phyloP scores from a whole-genome alignment of 2,797 vertebrate genomes.

The Selene dorsalis region DNA sequence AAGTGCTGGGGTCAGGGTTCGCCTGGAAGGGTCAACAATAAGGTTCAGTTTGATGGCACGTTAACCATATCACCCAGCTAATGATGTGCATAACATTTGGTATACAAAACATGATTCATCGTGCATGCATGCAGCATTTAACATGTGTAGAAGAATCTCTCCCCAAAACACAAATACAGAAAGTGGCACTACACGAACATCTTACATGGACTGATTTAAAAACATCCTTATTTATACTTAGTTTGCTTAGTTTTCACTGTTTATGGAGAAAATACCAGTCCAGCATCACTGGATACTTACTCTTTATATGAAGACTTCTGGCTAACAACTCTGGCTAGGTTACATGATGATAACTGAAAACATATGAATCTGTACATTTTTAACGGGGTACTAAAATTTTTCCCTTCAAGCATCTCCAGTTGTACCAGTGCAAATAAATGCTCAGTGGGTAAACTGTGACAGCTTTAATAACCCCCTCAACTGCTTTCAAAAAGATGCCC shows the following conservation, averaged over 20 bases:
- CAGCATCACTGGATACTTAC: background rate
- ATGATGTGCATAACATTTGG: constrained; percentile 3
- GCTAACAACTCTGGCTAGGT: background rate
- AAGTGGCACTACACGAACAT: background rate
- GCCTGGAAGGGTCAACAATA: constrained; percentile 83
- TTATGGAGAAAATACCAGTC: background rate
- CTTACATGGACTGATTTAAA: background rate
- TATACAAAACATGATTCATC: constrained; percentile 13
- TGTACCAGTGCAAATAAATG: constrained; percentile 34
- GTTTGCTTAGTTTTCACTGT: background rate
- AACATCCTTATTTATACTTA: background rate
- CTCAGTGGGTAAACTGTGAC: constrained; percentile 51
- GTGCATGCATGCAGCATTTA: background rate
- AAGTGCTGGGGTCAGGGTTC: constrained; percentile 94
- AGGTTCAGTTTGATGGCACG: constrained; percentile 16
- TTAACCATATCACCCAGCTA: background rate
- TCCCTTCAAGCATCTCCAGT: constrained; percentile 2
- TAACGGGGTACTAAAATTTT: background rate
- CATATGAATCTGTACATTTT: background rate
- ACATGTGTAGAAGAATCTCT: background rate
- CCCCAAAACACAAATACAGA: background rate
- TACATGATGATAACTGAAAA: background rate
- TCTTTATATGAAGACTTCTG: background rate
- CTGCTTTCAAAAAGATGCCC: constrained; percentile 39
- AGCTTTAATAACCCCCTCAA: constrained; percentile 72